Evolutionary conservation across 23 tunicate species (phyloP).

Genomic region (Ascidia mentula): DNA sequence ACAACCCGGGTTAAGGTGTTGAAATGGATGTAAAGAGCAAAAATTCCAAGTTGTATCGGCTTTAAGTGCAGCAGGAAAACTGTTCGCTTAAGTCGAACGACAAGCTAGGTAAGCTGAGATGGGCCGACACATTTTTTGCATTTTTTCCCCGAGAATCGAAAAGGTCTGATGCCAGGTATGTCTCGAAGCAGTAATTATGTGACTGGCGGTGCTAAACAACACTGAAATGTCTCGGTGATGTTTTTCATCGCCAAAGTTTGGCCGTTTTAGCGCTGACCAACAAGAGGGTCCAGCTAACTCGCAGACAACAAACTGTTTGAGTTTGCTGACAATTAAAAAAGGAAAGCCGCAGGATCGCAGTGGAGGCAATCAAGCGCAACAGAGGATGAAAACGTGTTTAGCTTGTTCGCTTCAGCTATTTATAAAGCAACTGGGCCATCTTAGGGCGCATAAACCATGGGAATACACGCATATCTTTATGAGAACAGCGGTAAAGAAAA

Average conservation of each 20-base stretch:
- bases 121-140: not conserved
- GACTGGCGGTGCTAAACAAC: not conserved
- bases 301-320: too few relatives aligned
- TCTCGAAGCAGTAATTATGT: slow-evolving; percentile 5
- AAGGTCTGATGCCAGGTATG: not conserved
- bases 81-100: not conserved
- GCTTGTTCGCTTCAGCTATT: not conserved
- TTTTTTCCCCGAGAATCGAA: not conserved
- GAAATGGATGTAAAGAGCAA: too few relatives aligned
- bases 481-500: too few relatives aligned
- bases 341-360: not conserved
- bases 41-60: too few relatives aligned
- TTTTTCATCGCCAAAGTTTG: too few relatives aligned
- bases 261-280: too few relatives aligned
- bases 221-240: too few relatives aligned
- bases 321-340: not conserved
- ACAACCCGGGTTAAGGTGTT: too few relatives aligned
- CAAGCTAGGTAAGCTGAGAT: not conserved
- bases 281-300: too few relatives aligned
- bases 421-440: not conserved
- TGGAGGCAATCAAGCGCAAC: not conserved
- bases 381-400: not conserved
- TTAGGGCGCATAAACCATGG: not conserved
- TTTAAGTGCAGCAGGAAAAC: too few relatives aligned
- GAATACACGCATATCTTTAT: not conserved